Evolutionary conservation across 1,140 invertebrate species (phyloP).

Genomic region (Andrena cerasifolii): DNA sequence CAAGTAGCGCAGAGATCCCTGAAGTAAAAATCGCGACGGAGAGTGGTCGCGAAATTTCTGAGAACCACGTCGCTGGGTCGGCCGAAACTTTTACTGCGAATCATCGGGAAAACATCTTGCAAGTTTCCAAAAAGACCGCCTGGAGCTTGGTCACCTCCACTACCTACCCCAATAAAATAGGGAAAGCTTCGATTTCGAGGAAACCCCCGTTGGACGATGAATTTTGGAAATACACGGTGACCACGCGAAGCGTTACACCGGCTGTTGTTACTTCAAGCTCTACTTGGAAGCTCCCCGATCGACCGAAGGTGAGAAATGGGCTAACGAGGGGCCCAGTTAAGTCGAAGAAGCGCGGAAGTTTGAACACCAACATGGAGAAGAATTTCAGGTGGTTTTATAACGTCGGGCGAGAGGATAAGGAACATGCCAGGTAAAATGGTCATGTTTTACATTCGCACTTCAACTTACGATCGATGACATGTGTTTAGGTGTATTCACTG

Average conservation of each 20-base stretch:
- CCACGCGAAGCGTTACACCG: not conserved
- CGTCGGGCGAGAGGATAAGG: not conserved
- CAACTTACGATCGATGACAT: too few species aligned
- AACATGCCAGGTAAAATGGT: constrained; percentile 9
- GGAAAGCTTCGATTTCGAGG: constrained; percentile 19
- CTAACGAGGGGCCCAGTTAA: not conserved
- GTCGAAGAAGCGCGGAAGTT: constrained; percentile 45
- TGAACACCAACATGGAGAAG: constrained; percentile 44
- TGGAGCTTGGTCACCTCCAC: not conserved
- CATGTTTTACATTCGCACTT: not conserved
- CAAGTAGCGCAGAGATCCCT: not conserved
- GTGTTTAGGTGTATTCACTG: too few species aligned
- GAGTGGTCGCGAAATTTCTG: not conserved
- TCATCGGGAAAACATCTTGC: not conserved
- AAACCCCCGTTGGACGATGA: constrained; percentile 28
- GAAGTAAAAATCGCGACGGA: not conserved
- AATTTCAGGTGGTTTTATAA: constrained; percentile 55
- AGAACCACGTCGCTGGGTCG: not conserved
- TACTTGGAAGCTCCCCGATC: not conserved
- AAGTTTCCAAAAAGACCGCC: not conserved
- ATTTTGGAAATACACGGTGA: constrained; percentile 27
- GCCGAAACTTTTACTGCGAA: not conserved
- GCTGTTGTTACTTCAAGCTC: too few species aligned
- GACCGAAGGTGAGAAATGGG: not conserved
- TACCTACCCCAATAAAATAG: not conserved